Conservation (phyloP, 2,113 vertebrate species). For the Chaetura pelagica region DNA sequence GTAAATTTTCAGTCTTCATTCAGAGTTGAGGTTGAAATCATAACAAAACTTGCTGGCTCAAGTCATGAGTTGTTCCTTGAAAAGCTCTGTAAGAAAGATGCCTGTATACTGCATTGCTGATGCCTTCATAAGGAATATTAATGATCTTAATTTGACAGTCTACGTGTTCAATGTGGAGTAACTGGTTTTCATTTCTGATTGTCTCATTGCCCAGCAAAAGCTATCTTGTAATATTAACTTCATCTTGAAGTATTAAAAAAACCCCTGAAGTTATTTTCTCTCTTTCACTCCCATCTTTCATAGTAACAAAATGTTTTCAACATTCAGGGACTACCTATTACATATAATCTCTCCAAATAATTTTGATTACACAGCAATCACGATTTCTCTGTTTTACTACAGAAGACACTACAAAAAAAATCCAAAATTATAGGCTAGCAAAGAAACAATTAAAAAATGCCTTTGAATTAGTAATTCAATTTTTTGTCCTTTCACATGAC, state of each 20-base stretch:
- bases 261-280: not conserved
- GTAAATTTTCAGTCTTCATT: not conserved
- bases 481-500: not conserved
- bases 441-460: not conserved
- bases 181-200: not conserved
- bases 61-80: accelerated
- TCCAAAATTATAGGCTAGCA: not conserved
- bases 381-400: not conserved
- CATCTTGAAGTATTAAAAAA: not conserved
- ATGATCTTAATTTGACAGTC: not conserved
- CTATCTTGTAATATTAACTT: not conserved
- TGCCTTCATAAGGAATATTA: not conserved
- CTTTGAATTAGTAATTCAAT: not conserved
- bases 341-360: not conserved
- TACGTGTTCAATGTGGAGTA: not conserved
- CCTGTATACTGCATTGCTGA: not conserved
- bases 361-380: not conserved
- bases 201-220: not conserved
- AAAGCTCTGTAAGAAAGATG: not conserved
- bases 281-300: not conserved
- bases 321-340: not conserved
- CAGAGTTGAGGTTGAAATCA: not conserved
- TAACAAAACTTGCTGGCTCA: not conserved
- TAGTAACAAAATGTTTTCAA: not conserved
- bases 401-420: not conserved